These are phyloP conservation scores for Perca flavescens DNA, from an alignment of 2,113 vertebrate genomes.

Conservation along the genomic window DNA sequence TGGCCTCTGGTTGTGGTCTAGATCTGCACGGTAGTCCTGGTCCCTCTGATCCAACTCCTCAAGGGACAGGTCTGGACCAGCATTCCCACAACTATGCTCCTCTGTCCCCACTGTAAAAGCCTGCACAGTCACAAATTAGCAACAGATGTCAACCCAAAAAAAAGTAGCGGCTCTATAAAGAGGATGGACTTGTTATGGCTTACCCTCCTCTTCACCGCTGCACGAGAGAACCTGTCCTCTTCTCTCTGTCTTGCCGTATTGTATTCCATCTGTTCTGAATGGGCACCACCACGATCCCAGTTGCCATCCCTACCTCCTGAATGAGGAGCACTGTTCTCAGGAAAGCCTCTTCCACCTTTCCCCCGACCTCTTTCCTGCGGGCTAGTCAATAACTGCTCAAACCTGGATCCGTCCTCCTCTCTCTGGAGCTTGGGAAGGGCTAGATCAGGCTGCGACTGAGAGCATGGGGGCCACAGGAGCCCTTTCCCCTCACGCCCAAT, in stretches of 20 bases:
- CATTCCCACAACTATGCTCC: conserved; percentile 49
- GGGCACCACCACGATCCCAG: conserved; percentile 56
- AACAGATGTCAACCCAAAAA: neutral
- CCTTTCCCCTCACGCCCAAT: conserved; percentile 48
- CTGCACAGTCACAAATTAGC: conserved; percentile 41
- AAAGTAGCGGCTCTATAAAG: neutral
- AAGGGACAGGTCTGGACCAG: conserved; percentile 56
- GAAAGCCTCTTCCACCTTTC: conserved; percentile 63
- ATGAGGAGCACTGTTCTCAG: conserved; percentile 55
- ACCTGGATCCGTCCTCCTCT: conserved; percentile 70
- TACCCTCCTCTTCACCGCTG: conserved; percentile 75
- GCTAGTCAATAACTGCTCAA: conserved; percentile 62
- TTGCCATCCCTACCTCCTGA: conserved; percentile 56
- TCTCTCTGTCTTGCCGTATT: conserved; percentile 56
- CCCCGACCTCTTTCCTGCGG: conserved; percentile 51
- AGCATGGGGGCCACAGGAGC: conserved; percentile 45
- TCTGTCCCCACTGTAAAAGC: conserved; percentile 52
- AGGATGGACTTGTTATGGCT: neutral
- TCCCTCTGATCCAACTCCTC: conserved; percentile 88
- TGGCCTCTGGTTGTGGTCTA: conserved; percentile 87
- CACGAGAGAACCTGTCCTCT: conserved; percentile 73
- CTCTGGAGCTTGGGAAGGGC: conserved; percentile 58
- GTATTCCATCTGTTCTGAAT: conserved; percentile 68
- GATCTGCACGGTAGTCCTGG: conserved; percentile 91
- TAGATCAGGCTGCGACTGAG: conserved; percentile 58